Percentiles rank a stretch among this genome's conserved stretches.
Evolutionary conservation across 2,888 invertebrate genomes (phyloP).

Genomic region (Drosophila fungiperda): DNA sequence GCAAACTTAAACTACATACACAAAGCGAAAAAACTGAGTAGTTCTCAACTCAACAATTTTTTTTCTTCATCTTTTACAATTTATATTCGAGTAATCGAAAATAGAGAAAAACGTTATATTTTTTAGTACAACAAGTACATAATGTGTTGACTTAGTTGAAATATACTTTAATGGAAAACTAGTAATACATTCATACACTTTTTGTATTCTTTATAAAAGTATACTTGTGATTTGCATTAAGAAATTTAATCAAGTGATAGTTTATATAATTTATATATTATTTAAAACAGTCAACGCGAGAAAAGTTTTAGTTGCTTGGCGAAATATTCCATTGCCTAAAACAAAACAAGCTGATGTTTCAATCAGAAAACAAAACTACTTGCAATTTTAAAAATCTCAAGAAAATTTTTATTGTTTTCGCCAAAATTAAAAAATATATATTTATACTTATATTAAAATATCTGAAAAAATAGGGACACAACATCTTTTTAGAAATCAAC

Average conservation of each 20-base stretch:
- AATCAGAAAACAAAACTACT: background rate
- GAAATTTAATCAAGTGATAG: accelerated
- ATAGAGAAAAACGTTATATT: background rate
- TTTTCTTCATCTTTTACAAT: background rate
- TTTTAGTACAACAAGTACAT: background rate
- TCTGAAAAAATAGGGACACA: too few relatives aligned
- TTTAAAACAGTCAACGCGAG: background rate
- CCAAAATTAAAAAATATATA: background rate
- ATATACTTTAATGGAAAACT: background rate
- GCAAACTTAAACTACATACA: slow-evolving; percentile 85
- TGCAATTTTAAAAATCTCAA: background rate
- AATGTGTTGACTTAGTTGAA: background rate
- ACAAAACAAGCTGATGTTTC: background rate
- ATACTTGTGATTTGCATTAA: background rate
- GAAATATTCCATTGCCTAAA: too few relatives aligned
- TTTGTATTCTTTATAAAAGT: background rate
- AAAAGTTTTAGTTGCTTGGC: background rate
- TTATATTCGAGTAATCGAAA: background rate
- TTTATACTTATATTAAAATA: background rate
- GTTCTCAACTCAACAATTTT: background rate
- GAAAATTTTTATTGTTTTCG: background rate
- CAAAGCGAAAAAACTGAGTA: background rate
- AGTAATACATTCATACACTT: background rate
- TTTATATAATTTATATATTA: background rate
- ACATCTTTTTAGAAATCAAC: background rate